A percentile compares a stretch with the other conserved stretches of the same genome.
Conservation (phyloP, 1,140 invertebrate genomes). For the Radopholus similis region DNA sequence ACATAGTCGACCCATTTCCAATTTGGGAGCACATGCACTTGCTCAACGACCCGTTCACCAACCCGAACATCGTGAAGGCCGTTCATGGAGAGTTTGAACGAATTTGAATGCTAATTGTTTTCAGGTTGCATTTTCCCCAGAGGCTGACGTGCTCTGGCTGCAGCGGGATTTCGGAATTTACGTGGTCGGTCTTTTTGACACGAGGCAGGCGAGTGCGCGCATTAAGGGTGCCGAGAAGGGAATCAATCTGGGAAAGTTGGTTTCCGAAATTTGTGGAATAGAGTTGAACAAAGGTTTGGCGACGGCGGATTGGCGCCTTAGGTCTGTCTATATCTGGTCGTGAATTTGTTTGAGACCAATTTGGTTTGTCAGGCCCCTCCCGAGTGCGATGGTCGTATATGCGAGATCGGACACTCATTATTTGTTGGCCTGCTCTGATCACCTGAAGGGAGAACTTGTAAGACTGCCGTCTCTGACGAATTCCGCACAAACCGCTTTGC, state of each 20-base stretch:
- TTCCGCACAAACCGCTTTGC: constrained; percentile 65
- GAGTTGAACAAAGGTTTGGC: constrained; percentile 83
- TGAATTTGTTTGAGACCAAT: constrained; percentile 2
- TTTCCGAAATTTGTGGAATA: constrained; percentile 75
- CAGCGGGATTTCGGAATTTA: constrained; percentile 91
- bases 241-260: constrained; percentile 73
- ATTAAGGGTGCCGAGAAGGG: constrained; percentile 65
- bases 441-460: constrained; percentile 74
- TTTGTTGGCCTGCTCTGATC: constrained; percentile 83
- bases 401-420: constrained; percentile 92
- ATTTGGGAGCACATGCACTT: constrained; percentile 76
- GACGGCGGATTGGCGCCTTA: constrained; percentile 85
- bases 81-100: constrained; percentile 2
- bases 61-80: constrained; percentile 75
- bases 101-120: constrained; percentile 10
- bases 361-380: constrained; percentile 79
- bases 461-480: constrained; percentile 67
- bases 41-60: constrained; percentile 85
- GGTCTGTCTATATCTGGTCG: constrained; percentile 23
- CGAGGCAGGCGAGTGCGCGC: constrained; percentile 75
- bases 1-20: constrained; percentile 80
- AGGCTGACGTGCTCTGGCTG: constrained; percentile 84
- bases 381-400: constrained; percentile 77
- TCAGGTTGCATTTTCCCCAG: constrained; percentile 74
- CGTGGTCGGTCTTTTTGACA: constrained; percentile 95